Evolutionary conservation across 1,140 invertebrate species (phyloP).

Genomic region (Sminthurides bifidus): DNA sequence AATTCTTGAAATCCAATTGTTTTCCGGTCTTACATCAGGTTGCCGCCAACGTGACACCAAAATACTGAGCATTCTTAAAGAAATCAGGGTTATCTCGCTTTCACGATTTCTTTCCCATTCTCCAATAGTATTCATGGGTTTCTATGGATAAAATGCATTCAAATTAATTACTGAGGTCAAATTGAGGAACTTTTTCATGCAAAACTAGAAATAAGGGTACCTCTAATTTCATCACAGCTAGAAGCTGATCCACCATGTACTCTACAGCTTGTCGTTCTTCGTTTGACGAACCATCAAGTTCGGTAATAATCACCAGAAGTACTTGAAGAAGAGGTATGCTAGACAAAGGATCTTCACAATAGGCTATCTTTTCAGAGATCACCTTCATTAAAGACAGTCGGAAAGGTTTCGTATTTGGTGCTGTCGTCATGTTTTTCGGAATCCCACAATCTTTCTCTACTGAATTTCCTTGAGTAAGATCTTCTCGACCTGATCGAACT

Average conservation of each 20-base stretch:
- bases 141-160: too few species aligned
- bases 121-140: conserved; percentile 7
- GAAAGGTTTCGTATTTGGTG: conserved; percentile 40
- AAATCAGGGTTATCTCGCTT: conserved; percentile 26
- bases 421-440: neutral
- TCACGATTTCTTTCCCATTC: conserved; percentile 23
- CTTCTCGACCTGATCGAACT: neutral
- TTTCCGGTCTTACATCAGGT: conserved; percentile 20
- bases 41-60: conserved; percentile 24
- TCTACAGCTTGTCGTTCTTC: conserved; percentile 25
- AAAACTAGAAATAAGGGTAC: too few species aligned
- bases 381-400: conserved; percentile 54
- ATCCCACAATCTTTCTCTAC: neutral
- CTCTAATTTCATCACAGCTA: conserved; percentile 25
- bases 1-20: conserved; percentile 27
- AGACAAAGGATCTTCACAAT: conserved; percentile 56
- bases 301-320: conserved; percentile 75
- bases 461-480: neutral
- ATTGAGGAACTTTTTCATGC: too few species aligned
- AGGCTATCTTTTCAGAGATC: conserved; percentile 49
- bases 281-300: conserved; percentile 38
- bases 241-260: conserved; percentile 14
- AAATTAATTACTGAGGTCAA: too few species aligned
- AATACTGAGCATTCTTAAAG: conserved; percentile 29
- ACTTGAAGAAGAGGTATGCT: conserved; percentile 82